Evolutionary conservation across 1,140 invertebrate species (phyloP), one percentile per base, ranked within the genome.

Genomic region (Cotesia typhae): DNA sequence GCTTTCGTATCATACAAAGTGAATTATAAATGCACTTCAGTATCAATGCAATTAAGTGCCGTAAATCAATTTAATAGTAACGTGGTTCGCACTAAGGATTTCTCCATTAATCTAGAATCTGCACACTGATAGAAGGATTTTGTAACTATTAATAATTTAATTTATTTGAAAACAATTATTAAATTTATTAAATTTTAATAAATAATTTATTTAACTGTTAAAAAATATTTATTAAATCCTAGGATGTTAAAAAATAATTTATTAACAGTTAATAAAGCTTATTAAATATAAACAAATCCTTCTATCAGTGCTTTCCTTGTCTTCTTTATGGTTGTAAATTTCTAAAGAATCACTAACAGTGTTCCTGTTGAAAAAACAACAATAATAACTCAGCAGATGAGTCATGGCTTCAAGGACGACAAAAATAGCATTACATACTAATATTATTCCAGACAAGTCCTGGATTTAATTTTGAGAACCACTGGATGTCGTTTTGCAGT

Each of bases 401-500:
- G 41, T 47, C 41, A 47, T 47, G 41, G 41, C 10, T 47, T 47
- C 41, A 20, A 52, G 37, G 14, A 51, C n/a, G 17, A 64, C 7
- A 64, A 53, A 61, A 63, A 63, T 70, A 63, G 5, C 51, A 28
- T 6, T 6, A 47, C 41, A 47, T 7, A 47, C 41, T 47, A 20
- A 47, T 7, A 47, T 10, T 47, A 20, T n/a, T 7, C 20, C n/a
- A 20, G 17, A 35, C 47, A 70, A 41, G 38, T 17, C 41, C 38
- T 35, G 37, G 52, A 53, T 73, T n/a, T 12, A 65, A 14, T 65
- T 65, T 38, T 81, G 80, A 81, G 80, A 78, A 76, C 73, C 78
- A 72, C 79, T 80, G 77, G 77, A 73, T 67, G 69, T 57, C 73
- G 75, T 73, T 74, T 64, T 70, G 78, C 74, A 74, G 77, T 64